Base-by-base conservation (phyloP, 2,888 invertebrate species). In the Acronicta aceris region DNA sequence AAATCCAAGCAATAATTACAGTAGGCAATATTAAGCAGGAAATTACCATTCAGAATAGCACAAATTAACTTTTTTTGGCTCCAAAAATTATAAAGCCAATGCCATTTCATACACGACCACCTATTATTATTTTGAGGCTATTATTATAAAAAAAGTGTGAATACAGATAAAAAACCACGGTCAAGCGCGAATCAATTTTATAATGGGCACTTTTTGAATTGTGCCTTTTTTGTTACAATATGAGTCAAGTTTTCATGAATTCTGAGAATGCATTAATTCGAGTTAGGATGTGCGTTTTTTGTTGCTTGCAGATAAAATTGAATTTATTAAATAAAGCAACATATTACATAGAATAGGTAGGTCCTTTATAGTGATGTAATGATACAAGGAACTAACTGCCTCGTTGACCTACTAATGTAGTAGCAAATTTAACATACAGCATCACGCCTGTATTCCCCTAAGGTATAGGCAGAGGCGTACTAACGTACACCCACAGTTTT, bases 51-150 rank as follows among this genome's bases (percentile, higher is more conserved):
- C 51, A 60, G 47, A 62, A 62, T 50, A 64, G 52, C 43, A 51
- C 47, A 67, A 74, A 77, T 77, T 74, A 79, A 52, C 47, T 46
- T 50, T 54, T 75, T 71, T 70, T 61, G 45, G 47, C 46, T 50
- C 56, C 50, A 61, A 62, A 71, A 72, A 64, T 38, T 40, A 64
- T 33, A 66, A 65, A 53, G 42, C 65, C 82, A 81, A 81, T 81
- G 80, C 79, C 75, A 72, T 71, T 71, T 74, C 68, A 73, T 69
- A 56, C 80, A 82, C 83, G 83, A 81, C 66, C 54, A 58, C 57
- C 73, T 73, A 82, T 81, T 76, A 79, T 74, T 69, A 73, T 79
- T 48, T 59, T 15, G 67, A 70, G 48, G 59, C 59, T 51, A 70
- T 78, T 76, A 78, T 78, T 77, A 75, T 12, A 59, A 62, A 76